Base-by-base conservation (phyloP, 2,113 vertebrate genomes). In the Dipodomys merriami region DNA sequence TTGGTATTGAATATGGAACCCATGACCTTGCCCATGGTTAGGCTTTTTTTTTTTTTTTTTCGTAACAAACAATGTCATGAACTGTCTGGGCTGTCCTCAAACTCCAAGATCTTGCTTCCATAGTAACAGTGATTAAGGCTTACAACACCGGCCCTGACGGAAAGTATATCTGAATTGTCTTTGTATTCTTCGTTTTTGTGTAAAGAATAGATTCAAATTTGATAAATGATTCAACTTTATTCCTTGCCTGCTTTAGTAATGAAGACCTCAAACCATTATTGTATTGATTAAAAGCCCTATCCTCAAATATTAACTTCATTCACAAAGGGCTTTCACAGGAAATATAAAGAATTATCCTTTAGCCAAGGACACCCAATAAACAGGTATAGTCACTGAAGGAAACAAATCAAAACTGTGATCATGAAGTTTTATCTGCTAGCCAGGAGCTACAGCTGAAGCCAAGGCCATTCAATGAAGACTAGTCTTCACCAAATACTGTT, bases 131-230 rank as follows among this genome's bases (percentile, higher is more conserved):
- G 23, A 64, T 81, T 65, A 83, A 64, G 60, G 62, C 23, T 20
- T 64, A 25, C 23, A 20, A 20, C 20, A 64, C 62, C 62, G 25
- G 19, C 2, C 62, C 62, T 23, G 62, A 22, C 62, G 7, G 62
- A 25, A 64, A 64, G 62, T 64, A 64, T 64, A 22, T 62, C 60
- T 22, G 15, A 19, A 62, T 88, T 33, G 65, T 71, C 67, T 91
- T 77, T 95, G 64, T 83, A 92, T 76, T 79, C 19, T 90, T 74
- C 46, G n/a, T 91, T 81, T 92, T 78, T 94, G 5, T 89, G 33
- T 7, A 68, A 64, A 72, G 23, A 84, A 88, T 44, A 35, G 62
- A 53, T 19, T 95, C 35, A 44, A 64, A 68, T 76, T 71, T 62
- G 81, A 83, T 44, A 30, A 90, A 78, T 84, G 65, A 90, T 64